Base-by-base conservation (phyloP, 1,140 invertebrate genomes). In the Cotesia glomerata region DNA sequence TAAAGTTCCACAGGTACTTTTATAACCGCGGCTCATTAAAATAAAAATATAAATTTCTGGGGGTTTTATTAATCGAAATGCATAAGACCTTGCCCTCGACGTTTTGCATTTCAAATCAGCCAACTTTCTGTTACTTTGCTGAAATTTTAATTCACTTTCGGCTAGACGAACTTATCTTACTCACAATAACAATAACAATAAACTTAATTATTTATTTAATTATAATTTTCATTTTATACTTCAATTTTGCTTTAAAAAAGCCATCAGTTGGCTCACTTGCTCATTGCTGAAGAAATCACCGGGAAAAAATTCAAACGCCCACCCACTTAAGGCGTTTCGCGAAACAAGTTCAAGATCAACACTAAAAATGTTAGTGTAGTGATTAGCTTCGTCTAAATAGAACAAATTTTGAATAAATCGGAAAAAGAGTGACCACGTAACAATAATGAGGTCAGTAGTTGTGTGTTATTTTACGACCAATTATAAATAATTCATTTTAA, bases 1-100 rank as follows among this genome's bases (percentile, higher is more conserved):
- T 13, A 49, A 3, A 13, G 36, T 7, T 14, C 14, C 4, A 63
- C 68, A 69, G 70, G 65, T 75, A 77, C 67, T 78, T 70, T 81
- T 80, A 80, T 81, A 80, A 76, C 51, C 39, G 62, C 59, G 63
- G 61, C 69, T 63, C 75, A 74, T 74, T 51, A 32, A 54, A 56
- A 72, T 11, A 34, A 39, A 63, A 49, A 72, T 11, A 34, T 26
- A 63, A 49, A 52, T 35, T 52, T 18, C 39, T 18, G 26, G 36
- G 16, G 58, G 18, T 52, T 62, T 52, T 63, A 63, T 56, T 59
- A 52, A 63, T 45, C 7, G 3, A 45, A 32, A 34, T 64, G 62
- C 62, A 32, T 58, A 16, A 45, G 45, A 71, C 69, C 69, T 71
- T 64, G 61, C 69, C 61, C 69, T 63, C 45, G 32, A 54, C 16